Base-by-base conservation (phyloP, 2,888 invertebrate genomes). In the Thelaira solivaga region DNA sequence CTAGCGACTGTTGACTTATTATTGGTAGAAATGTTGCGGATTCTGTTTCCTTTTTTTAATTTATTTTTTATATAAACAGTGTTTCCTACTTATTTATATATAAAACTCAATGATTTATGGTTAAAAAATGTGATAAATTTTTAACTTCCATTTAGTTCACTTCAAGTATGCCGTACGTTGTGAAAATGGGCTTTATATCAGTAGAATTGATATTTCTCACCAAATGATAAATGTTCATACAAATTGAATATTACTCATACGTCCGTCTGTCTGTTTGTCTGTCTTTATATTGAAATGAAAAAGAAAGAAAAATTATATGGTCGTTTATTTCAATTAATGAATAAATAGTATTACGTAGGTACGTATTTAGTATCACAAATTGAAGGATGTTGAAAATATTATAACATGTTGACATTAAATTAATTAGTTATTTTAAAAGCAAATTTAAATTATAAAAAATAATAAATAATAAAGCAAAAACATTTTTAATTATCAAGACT, bases 81-180 rank as follows among this genome's bases (percentile, higher is more conserved):
- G 29, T 10, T 22, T 8, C 18, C 20, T 41, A 5, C 20, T 29
- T 20, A 18, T 2, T 16, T 49, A 16, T 16, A 11, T 24, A 51
- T 16, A 49, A 59, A 69, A 51, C 13, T 31, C 31, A 41, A 53
- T 71, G 62, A 71, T 71, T 71, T 71, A 71, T 71, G 61, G 68
- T 57, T 43, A 51, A 16, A 61, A 71, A 71, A 61, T 71, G 34
- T 22, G 41, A 62, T 71, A 62, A 43, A 71, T 71, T 59, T 62
- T n/a, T n/a, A n/a, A n/a, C n/a, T n/a, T n/a, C n/a, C n/a, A n/a
- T n/a, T n/a, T n/a, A n/a, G n/a, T n/a, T n/a, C n/a, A n/a, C n/a
- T n/a, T n/a, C n/a, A n/a, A n/a, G n/a, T n/a, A n/a, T n/a, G n/a
- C n/a, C n/a, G n/a, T n/a, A n/a, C n/a, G n/a, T n/a, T n/a, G n/a